Percentiles rank a stretch among this genome's conserved stretches.
Evolutionary conservation across 2,113 vertebrate species (phyloP).

Genomic region (rabbit (Oryctolagus cuniculus)): mOryCun1.1 NC_091432.1:105931501-105932000

Average conservation of each 20-base stretch:
- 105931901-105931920: slow-evolving; percentile 41
- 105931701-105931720: background rate
- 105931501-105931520: background rate
- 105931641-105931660: background rate
- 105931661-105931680: background rate
- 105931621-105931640: background rate
- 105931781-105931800: slow-evolving; percentile 81
- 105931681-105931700: background rate
- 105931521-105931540: background rate
- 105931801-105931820: background rate
- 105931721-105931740: background rate
- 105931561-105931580: background rate
- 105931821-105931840: background rate
- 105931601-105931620: background rate
- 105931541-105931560: background rate
- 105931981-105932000: background rate
- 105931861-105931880: background rate
- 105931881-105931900: fast-evolving
- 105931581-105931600: no score
- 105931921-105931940: background rate
- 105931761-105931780: slow-evolving; percentile 59
- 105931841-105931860: background rate
- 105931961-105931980: background rate
- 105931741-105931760: background rate
- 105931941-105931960: background rate